Evolutionary conservation across 2,888 invertebrate genomes (phyloP).

Genomic region (Crocallis elinguaria): DNA sequence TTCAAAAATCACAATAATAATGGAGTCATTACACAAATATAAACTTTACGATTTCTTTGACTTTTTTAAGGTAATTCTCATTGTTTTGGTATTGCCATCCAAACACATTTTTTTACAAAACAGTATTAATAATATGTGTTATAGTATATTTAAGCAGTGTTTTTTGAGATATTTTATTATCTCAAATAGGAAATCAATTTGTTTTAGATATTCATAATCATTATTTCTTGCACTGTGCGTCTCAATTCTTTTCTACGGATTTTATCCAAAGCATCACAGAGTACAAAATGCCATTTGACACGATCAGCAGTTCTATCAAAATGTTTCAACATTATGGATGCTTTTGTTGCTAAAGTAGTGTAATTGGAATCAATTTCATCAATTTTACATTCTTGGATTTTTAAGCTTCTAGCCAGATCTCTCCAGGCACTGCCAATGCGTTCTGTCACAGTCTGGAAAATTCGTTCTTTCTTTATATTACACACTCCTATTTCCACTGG

Average conservation of each 20-base stretch:
- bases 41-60: too few species aligned
- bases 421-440: constrained; percentile 72
- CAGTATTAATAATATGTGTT: too few species aligned
- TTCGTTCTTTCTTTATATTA: constrained; percentile 56
- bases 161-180: not conserved
- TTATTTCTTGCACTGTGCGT: constrained; percentile 62
- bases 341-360: constrained; percentile 51
- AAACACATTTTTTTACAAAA: too few species aligned
- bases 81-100: too few species aligned
- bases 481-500: constrained; percentile 47
- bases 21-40: too few species aligned
- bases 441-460: constrained; percentile 59
- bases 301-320: constrained; percentile 60
- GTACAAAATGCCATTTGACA: constrained; percentile 67
- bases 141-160: too few species aligned
- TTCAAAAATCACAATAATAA: too few species aligned
- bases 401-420: constrained; percentile 67
- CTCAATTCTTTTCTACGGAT: constrained; percentile 66
- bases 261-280: constrained; percentile 71
- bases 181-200: not conserved
- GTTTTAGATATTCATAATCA: constrained; percentile 66
- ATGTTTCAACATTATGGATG: constrained; percentile 54
- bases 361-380: constrained; percentile 63
- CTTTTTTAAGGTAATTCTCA: too few species aligned
- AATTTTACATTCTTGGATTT: constrained; percentile 64